Base-by-base conservation (phyloP, 2,797 vertebrate species). In the Liparis tanakae region DNA sequence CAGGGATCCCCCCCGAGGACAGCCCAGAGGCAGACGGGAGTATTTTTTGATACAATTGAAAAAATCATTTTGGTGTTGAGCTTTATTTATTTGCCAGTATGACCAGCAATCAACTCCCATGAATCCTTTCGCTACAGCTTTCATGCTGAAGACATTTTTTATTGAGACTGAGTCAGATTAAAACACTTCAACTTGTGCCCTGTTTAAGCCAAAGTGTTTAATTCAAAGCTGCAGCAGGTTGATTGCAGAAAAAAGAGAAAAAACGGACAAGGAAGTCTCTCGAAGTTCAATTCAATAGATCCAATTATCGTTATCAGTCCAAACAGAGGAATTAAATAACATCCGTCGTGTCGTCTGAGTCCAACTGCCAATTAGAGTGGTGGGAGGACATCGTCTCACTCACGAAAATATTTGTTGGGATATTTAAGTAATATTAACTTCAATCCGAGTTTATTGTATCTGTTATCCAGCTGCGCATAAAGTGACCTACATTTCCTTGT, bases 281-380 rank as follows among this genome's bases (percentile, higher is more conserved):
- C 5, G 1, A 48, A 55, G 63, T 62, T 69, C 71, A 55, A 62
- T 74, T 81, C 70, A 77, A 63, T 36, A 62, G 70, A 83, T 82
- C 77, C 77, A 82, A 79, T 89, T 72, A 83, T 80, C 82, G 68
- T 82, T 79, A 78, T 82, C 65, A 67, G 70, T 85, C 86, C 83
- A 86, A 88, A 88, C 85, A 79, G 72, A 84, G 74, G 79, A 87
- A 84, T 83, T 61, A 87, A 88, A 82, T 81, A 85, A 85, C 86
- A 84, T 88, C 85, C 87, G 85, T 88, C 86, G 84, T 76, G 76
- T 87, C 84, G 62, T 87, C 76, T 78, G 78, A 85, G 75, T 72
- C 68, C 61, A 75, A 72, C 71, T 85, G 85, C 80, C 88, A 86
- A 73, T 89, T 83, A 87, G 59, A 73, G 71, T 62, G 41, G 39